Conservation (phyloP, 2,888 invertebrate genomes). For the Hartigia nigra region DNA sequence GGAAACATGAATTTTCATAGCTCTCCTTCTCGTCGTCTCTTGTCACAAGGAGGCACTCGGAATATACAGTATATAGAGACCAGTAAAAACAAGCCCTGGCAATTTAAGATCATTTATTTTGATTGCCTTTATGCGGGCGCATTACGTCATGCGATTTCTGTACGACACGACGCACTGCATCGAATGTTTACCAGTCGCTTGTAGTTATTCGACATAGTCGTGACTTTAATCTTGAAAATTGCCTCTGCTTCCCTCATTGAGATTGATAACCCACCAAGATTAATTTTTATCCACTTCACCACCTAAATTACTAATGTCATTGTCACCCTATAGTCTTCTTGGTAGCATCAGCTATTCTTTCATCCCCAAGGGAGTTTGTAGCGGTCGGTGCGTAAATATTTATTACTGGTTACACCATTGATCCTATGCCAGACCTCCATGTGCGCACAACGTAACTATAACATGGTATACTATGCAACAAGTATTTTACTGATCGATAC, state of each 20-base stretch:
- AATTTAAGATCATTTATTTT: conserved; percentile 61
- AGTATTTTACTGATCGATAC: not conserved
- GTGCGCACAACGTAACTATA: not conserved
- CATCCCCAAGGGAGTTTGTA: not conserved
- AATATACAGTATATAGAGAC: not conserved
- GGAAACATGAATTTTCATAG: not conserved
- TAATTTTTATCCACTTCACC: not conserved
- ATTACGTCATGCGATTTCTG: conserved; percentile 50
- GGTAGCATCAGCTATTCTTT: not conserved
- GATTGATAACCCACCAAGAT: not conserved
- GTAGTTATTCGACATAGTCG: not conserved
- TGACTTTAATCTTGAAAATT: not conserved
- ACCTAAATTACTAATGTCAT: not conserved
- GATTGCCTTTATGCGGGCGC: conserved; percentile 56
- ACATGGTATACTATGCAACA: not conserved
- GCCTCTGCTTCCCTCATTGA: not conserved
- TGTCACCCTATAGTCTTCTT: not conserved
- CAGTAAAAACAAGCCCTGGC: conserved; percentile 38
- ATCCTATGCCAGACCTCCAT: not conserved
- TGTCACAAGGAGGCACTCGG: not conserved
- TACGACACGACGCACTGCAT: conserved; percentile 8
- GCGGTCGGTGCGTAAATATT: not conserved
- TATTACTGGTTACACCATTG: not conserved
- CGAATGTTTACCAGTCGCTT: not conserved
- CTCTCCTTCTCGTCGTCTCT: not conserved